Evolutionary conservation across 2,888 invertebrate species (phyloP).

Genomic region (Smittia aterrima): DNA sequence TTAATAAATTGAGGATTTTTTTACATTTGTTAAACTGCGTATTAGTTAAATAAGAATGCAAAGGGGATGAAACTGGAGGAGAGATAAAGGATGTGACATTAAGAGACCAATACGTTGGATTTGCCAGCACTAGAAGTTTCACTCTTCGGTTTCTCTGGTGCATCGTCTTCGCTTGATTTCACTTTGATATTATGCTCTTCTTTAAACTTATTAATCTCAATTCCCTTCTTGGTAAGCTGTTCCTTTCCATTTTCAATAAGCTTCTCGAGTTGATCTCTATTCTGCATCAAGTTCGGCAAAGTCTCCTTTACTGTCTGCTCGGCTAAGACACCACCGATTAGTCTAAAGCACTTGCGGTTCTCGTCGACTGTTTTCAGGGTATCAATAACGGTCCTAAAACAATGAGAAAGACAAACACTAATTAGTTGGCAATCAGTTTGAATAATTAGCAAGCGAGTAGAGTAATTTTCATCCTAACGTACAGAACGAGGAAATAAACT

Average conservation of each 20-base stretch:
- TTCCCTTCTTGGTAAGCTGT: conserved; percentile 80
- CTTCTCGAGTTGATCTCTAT: conserved; percentile 75
- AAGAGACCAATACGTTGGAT: conserved; percentile 59
- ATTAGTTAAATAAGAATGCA: neutral
- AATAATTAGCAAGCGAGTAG: neutral
- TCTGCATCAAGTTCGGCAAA: conserved; percentile 76
- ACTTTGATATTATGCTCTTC: conserved; percentile 86
- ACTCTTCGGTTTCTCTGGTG: conserved; percentile 43
- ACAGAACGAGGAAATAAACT: conserved; percentile 10
- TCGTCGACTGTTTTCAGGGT: conserved; percentile 82
- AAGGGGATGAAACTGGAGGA: neutral
- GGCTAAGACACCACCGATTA: conserved; percentile 91
- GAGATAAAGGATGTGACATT: neutral
- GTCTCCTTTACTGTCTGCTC: conserved; percentile 91
- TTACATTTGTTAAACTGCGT: neutral
- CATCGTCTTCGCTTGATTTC: conserved; percentile 63
- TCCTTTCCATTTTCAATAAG: conserved; percentile 76
- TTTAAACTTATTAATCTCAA: conserved; percentile 88
- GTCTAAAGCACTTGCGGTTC: conserved; percentile 84
- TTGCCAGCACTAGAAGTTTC: conserved; percentile 48
- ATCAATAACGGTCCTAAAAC: conserved; percentile 85
- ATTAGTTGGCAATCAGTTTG: neutral
- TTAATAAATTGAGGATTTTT: neutral
- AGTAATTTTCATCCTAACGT: neutral
- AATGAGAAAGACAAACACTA: conserved; percentile 43